phyloP scores from a whole-genome alignment of 2,797 vertebrate genomes.

The Botia kubotai region DNA sequence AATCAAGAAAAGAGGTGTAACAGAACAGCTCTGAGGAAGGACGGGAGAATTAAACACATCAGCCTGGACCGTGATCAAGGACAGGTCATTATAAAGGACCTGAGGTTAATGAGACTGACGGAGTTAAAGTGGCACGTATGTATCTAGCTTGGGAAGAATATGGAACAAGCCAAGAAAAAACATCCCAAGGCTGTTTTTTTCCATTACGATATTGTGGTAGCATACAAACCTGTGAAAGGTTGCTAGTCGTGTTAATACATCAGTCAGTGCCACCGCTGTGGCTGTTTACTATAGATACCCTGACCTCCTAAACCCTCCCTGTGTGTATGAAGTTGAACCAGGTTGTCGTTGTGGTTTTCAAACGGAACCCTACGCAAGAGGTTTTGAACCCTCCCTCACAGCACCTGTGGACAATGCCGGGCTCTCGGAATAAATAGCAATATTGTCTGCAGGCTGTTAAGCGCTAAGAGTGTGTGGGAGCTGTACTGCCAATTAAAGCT shows the following conservation, averaged over 20 bases:
- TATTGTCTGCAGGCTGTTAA: slow-evolving; percentile 31
- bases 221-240: slow-evolving; percentile 19
- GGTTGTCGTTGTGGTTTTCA: slow-evolving; percentile 12
- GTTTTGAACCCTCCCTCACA: slow-evolving; percentile 29
- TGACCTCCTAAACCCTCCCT: not conserved
- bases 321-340: not conserved
- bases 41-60: not conserved
- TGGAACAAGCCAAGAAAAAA: slow-evolving; percentile 25
- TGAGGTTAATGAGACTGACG: not conserved
- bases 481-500: slow-evolving; percentile 48
- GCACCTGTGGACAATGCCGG: slow-evolving; percentile 39
- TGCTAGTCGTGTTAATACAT: slow-evolving; percentile 36
- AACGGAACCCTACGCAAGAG: slow-evolving; percentile 5
- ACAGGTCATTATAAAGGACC: no score
- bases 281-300: slow-evolving; percentile 5
- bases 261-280: not conserved
- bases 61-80: slow-evolving; percentile 33
- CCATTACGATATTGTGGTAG: slow-evolving; percentile 26
- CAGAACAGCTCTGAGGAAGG: not conserved
- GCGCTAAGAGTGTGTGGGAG: slow-evolving; percentile 44
- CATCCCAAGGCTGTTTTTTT: slow-evolving; percentile 39
- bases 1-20: not conserved
- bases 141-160: slow-evolving; percentile 12
- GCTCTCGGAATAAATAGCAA: slow-evolving; percentile 29
- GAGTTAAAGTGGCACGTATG: not conserved